Conservation (phyloP, 2,797 vertebrate species). For the Acridotheres tristis region DNA sequence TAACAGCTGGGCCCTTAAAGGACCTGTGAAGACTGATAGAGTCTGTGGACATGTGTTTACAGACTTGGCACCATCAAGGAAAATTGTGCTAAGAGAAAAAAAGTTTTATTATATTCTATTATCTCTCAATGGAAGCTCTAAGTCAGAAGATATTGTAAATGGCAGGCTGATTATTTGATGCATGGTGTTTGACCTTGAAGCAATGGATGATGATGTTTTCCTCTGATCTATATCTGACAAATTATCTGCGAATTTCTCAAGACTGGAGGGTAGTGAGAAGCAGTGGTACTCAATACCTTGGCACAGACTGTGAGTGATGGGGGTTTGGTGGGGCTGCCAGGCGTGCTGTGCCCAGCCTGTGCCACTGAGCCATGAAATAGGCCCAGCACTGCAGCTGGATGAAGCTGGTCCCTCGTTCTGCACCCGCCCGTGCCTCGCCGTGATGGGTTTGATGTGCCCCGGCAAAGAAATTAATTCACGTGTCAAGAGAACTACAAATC, state of each 20-base stretch:
- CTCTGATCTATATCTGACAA: not conserved
- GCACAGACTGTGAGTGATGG: not conserved
- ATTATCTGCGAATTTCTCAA: not conserved
- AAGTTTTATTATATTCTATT: not conserved
- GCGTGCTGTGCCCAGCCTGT: accelerated
- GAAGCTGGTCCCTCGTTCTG: not conserved
- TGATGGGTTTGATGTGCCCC: accelerated
- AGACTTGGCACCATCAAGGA: not conserved
- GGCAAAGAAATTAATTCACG: not conserved
- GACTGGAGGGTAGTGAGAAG: accelerated
- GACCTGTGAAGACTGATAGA: not conserved
- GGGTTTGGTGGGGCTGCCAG: not conserved
- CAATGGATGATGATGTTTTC: not conserved
- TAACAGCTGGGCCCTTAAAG: not conserved
- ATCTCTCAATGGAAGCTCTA: not conserved
- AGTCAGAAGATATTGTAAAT: not conserved
- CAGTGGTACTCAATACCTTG: accelerated
- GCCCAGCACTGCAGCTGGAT: not conserved
- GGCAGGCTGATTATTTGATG: not conserved
- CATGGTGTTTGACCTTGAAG: not conserved
- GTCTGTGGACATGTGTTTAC: not conserved
- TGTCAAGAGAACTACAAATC: not conserved
- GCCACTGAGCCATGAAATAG: not conserved
- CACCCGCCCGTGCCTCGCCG: accelerated
- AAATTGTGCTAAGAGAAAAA: not conserved